Evolutionary conservation across 2,797 vertebrate genomes (phyloP).

Genomic region (Alectoris magna): DNA sequence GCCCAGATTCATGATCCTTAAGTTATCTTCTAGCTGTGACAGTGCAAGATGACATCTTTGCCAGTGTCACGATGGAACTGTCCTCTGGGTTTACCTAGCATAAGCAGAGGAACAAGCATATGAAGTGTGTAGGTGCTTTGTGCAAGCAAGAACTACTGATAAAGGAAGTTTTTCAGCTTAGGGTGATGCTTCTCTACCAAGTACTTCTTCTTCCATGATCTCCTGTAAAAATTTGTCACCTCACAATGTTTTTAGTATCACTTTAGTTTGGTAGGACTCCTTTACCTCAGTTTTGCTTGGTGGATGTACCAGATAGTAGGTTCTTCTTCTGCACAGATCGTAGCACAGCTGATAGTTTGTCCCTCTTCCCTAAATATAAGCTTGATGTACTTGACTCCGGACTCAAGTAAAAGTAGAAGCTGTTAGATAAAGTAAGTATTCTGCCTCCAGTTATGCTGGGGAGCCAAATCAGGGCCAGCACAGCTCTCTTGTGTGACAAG

Average conservation of each 20-base stretch:
- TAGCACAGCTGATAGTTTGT: neutral
- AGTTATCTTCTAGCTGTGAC: neutral
- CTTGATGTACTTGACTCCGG: neutral
- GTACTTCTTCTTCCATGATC: neutral
- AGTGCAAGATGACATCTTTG: neutral
- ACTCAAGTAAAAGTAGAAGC: neutral
- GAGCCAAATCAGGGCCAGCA: neutral
- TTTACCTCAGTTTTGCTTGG: neutral
- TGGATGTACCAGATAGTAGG: neutral
- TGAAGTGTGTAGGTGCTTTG: neutral
- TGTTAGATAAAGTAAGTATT: neutral
- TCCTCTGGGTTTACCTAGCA: no score
- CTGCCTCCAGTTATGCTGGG: neutral
- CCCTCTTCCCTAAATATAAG: neutral
- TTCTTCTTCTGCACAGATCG: neutral
- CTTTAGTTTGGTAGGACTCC: neutral
- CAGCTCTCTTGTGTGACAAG: neutral
- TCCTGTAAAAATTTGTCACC: neutral
- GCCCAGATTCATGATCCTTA: neutral
- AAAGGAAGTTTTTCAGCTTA: neutral
- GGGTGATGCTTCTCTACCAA: neutral
- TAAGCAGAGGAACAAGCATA: neutral
- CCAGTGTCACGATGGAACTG: fast-evolving
- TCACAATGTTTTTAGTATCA: neutral
- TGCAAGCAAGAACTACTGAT: neutral